Base-by-base conservation (phyloP, 2,113 vertebrate species). In the Xiphophorus hellerii region DNA sequence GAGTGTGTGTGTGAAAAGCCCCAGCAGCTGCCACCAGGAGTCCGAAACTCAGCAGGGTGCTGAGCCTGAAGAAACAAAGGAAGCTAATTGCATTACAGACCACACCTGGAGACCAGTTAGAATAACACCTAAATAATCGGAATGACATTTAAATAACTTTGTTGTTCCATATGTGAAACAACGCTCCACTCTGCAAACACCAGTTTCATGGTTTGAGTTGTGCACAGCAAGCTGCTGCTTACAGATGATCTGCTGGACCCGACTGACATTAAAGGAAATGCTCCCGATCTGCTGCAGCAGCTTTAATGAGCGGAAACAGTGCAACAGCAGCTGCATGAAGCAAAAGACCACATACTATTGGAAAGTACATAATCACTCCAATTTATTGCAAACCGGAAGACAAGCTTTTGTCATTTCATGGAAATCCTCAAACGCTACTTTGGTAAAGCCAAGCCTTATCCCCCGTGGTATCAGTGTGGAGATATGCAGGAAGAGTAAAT, bases 11-110 rank as follows among this genome's bases (percentile, higher is more conserved):
- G 62, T 42, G 14, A 77, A 51, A 64, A 81, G 71, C 44, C 77
- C 35, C 44, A 77, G 29, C 91, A 92, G 91, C 88, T 93, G 91
- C 80, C 69, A 79, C 62, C 82, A 60, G 58, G 83, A 75, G 68
- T 35, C 66, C 2, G 1, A 62, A 29, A 12, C 84, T 83, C 88
- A 70, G 88, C 83, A 67, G 88, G 91, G 73, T 77, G 68, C 15
- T 0, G 2, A 17, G 72, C 48, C 88, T 89, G 83, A 86, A 79
- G 76, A 83, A 88, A 90, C 79, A 87, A 66, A 31, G 17, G 66
- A 76, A 30, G 37, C 10, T 1, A 39, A 69, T 30, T 60, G 66
- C 10, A 58, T 54, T 25, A 14, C 1, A 76, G 91, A 92, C 90
- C 87, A 91, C 90, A 91, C 87, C 33, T 12, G 71, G 63, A 81